Conservation (phyloP, 2,888 invertebrate genomes). For the Slavum lentiscoides region DNA sequence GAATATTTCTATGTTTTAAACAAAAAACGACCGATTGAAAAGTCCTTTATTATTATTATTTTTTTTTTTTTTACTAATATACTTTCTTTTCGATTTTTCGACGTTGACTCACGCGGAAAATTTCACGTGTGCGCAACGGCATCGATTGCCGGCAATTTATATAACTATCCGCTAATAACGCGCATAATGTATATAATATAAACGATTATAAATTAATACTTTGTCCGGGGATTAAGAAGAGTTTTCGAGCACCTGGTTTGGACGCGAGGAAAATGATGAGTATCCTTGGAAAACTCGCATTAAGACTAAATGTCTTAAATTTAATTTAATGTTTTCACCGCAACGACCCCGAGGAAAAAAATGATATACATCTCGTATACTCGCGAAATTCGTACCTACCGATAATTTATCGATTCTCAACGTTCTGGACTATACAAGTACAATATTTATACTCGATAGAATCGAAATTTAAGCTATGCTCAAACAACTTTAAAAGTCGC, state of each 20-base stretch:
- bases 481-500: no score
- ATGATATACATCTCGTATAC: no score
- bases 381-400: no score
- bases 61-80: no score
- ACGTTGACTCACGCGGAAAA: background rate
- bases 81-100: background rate
- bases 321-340: no score
- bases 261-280: background rate
- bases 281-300: background rate
- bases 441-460: no score
- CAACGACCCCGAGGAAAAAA: no score
- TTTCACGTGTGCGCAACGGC: background rate
- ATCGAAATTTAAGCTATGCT: background rate
- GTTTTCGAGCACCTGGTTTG: background rate
- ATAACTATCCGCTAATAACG: background rate
- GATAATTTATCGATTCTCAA: background rate
- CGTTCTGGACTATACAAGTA: background rate
- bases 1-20: no score
- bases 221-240: slow-evolving; percentile 7
- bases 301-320: background rate
- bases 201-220: slow-evolving; percentile 14
- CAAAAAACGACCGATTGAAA: no score
- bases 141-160: background rate
- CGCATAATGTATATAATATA: background rate
- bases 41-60: no score